phyloP scores from a whole-genome alignment of 1,140 invertebrate species.

The Drosophila pruinosa region DNA sequence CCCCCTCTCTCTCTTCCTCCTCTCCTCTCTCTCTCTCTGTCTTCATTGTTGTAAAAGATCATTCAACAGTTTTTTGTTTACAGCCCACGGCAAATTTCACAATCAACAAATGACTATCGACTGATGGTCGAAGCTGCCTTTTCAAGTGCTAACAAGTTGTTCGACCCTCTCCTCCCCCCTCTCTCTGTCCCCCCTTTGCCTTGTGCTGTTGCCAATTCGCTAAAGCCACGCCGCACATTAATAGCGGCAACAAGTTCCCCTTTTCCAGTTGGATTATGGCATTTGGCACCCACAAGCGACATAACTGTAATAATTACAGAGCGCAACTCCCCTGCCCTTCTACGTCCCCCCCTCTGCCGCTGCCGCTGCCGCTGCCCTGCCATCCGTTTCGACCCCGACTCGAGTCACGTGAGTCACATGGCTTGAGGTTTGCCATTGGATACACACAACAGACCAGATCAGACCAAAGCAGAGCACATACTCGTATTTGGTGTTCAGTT shows the following conservation, averaged over 20 bases:
- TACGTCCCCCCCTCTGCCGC: too few relatives aligned
- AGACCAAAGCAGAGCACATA: neutral
- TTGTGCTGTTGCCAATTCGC: too few relatives aligned
- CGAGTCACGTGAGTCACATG: conserved; percentile 54
- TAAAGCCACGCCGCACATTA: too few relatives aligned
- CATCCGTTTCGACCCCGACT: neutral
- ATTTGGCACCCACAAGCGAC: conserved; percentile 42
- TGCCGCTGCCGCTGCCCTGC: too few relatives aligned
- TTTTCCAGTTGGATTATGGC: conserved; percentile 27
- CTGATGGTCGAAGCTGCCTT: conserved; percentile 15
- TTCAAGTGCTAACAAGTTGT: conserved; percentile 55
- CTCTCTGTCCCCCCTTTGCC: neutral
- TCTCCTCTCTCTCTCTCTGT: neutral
- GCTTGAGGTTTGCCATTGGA: conserved; percentile 15
- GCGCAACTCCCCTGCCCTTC: neutral
- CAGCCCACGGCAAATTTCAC: conserved; percentile 67
- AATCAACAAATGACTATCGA: conserved; percentile 31
- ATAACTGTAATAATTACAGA: conserved; percentile 75
- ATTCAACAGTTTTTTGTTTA: conserved; percentile 18
- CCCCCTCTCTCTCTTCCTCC: neutral
- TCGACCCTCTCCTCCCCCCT: neutral
- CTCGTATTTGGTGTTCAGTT: conserved; percentile 26
- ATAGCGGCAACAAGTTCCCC: conserved; percentile 6
- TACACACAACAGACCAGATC: conserved; percentile 2
- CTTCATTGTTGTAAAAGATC: conserved; percentile 28